Evolutionary conservation across 64 coral and sea anemone species (phyloP).

Genomic region (Hydrozoanthus tunicans): DNA sequence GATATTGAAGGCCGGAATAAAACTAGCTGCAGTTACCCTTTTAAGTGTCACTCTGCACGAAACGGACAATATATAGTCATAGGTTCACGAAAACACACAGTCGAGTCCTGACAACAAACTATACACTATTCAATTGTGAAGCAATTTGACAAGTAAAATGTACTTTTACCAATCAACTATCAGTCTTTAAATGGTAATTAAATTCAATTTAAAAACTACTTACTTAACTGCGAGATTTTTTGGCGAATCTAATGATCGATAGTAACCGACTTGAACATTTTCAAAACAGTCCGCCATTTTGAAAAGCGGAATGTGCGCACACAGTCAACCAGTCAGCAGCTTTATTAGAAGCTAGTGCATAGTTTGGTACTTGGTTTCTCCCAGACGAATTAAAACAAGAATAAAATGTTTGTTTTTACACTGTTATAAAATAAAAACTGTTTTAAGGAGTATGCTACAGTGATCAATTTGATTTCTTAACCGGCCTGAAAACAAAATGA

Average conservation of each 20-base stretch:
- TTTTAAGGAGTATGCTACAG: too few relatives aligned
- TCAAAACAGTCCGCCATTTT: constrained; percentile 98
- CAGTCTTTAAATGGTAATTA: background rate
- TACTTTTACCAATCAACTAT: background rate
- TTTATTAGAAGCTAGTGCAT: background rate
- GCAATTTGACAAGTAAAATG: background rate
- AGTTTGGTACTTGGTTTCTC: background rate
- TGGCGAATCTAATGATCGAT: constrained; percentile 88
- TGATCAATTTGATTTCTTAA: too few relatives aligned
- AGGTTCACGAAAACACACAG: background rate
- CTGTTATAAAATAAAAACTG: too few relatives aligned
- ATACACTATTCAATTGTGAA: background rate
- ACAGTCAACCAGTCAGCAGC: constrained; percentile 11
- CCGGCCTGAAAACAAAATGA: too few relatives aligned
- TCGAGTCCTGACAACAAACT: too few relatives aligned
- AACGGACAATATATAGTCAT: background rate
- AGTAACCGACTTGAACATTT: constrained; percentile 92
- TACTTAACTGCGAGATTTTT: constrained; percentile 96
- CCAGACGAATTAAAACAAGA: too few relatives aligned
- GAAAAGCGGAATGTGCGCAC: background rate
- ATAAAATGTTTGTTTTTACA: too few relatives aligned
- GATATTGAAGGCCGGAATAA: constrained; percentile 89
- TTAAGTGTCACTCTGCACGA: constrained; percentile 79
- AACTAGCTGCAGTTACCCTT: constrained; percentile 84
- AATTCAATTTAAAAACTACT: background rate